Base-by-base conservation (phyloP, 1,140 invertebrate genomes). In the Halyomorpha halys region DNA sequence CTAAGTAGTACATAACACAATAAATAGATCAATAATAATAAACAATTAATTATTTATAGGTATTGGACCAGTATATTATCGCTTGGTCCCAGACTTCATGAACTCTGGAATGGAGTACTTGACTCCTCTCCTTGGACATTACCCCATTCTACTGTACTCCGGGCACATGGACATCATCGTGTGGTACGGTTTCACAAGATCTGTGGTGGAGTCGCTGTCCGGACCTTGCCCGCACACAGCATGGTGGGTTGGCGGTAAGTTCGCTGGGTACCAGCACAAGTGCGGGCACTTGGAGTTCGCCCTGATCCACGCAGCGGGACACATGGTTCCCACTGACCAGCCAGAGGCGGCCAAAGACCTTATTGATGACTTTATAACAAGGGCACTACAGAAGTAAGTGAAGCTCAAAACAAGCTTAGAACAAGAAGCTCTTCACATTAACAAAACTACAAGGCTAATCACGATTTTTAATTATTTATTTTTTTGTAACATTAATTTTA, bases 1-100 rank as follows among this genome's bases (percentile, higher is more conserved):
- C n/a, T n/a, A n/a, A n/a, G n/a, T n/a, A n/a, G n/a, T n/a, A n/a
- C n/a, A n/a, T n/a, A n/a, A n/a, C n/a, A n/a, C n/a, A n/a, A n/a
- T n/a, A n/a, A n/a, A n/a, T n/a, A n/a, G n/a, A n/a, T n/a, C n/a
- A n/a, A n/a, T n/a, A n/a, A n/a, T n/a, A n/a, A 30, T 30, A 30
- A 30, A 4, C 3, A 3, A 39, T 13, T 1, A 39, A 39, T 11
- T 13, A 39, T 39, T 39, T 56, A 6, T 19, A 44, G 39, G 44
- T 1, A 61, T 61, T 44, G 44, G 44, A 3, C 23, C 44, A 47
- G 60, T 61, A 8, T 61, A 61, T 27, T 18, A 39, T 6, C 44
- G 19, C 3, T 44, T 61, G 9, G 19, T 61, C 11, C 60, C 60
- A 19, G 60, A 61, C 19, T 44, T 61, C n/a, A 61, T 61, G 60